Evolutionary conservation across 2,888 invertebrate genomes (phyloP), one percentile per base, ranked within the genome.

Genomic region (Pyrocoelia pectoralis): DNA sequence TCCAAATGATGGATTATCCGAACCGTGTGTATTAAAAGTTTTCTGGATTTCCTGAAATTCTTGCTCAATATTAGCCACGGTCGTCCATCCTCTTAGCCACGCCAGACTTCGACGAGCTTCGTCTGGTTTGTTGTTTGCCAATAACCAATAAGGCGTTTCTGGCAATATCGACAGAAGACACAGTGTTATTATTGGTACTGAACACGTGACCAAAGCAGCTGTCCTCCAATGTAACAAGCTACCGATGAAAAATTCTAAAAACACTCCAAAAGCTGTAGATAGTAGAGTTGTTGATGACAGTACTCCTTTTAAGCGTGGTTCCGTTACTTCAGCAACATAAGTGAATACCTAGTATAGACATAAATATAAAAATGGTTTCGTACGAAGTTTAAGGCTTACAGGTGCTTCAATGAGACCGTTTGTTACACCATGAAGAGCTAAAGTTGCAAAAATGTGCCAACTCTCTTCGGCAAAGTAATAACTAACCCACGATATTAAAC

Each of bases 351-450:
- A 73, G 4, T 6, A 24, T 24, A 6, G 3, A 6, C 3, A 24
- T 24, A 24, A 24, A 24, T 24, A n/a, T n/a, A n/a, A 24, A 24
- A 24, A 5, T 6, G 4, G 24, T 24, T 24, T 24, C 3, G 24
- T 6, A n/a, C n/a, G 6, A 24, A 24, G 6, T 24, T 24, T 6
- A 5, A 24, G n/a, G 12, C 86, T 84, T 83, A 90, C 93, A 13
- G 93, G 93, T 63, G 93, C 93, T 81, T 93, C 93, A 67, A 92
- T 83, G 6, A 93, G 81, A 55, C 93, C 93, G 55, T 93, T 93
- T 3, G 89, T 88, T 19, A 93, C 74, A 1, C 93, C 93, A 2
- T 91, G 89, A 61, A 93, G 80, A 68, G 87, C 85, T 40, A 93
- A 81, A 1, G 91, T 91, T 1, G 85, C 79, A 75, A 92, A 92